Conservation (phyloP, 1,140 invertebrate species). For the Lethocerus indicus region DNA sequence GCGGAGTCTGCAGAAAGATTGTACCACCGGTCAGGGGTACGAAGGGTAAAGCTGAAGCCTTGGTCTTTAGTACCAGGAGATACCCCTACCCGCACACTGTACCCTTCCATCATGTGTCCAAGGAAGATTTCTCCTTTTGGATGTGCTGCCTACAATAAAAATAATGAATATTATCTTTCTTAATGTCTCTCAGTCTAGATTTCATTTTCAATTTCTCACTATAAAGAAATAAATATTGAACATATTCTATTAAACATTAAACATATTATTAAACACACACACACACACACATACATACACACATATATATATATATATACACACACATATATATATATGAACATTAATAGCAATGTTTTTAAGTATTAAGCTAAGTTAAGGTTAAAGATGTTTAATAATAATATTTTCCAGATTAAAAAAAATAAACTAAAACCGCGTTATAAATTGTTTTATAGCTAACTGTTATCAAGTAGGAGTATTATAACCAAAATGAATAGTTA, state of each 20-base stretch:
- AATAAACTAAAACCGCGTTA: too few species aligned
- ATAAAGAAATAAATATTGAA: neutral
- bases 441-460: too few species aligned
- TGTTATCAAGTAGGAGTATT: too few species aligned
- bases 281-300: neutral
- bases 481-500: too few species aligned
- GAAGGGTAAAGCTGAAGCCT: constrained; percentile 68
- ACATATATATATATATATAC: neutral
- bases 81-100: constrained; percentile 40
- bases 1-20: constrained; percentile 64
- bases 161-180: neutral
- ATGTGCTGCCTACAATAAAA: constrained; percentile 44
- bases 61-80: constrained; percentile 51
- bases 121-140: constrained; percentile 85
- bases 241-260: neutral
- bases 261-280: neutral
- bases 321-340: neutral
- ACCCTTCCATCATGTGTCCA: constrained; percentile 57
- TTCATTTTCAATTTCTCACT: neutral
- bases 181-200: neutral
- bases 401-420: too few species aligned
- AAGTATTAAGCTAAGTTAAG: too few species aligned
- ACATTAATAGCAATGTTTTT: too few species aligned
- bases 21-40: constrained; percentile 65
- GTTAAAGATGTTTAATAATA: too few species aligned